These are phyloP conservation scores for Drosophila barbarae DNA, from an alignment of 2,888 invertebrate genomes.

Conservation along the genomic window DNA sequence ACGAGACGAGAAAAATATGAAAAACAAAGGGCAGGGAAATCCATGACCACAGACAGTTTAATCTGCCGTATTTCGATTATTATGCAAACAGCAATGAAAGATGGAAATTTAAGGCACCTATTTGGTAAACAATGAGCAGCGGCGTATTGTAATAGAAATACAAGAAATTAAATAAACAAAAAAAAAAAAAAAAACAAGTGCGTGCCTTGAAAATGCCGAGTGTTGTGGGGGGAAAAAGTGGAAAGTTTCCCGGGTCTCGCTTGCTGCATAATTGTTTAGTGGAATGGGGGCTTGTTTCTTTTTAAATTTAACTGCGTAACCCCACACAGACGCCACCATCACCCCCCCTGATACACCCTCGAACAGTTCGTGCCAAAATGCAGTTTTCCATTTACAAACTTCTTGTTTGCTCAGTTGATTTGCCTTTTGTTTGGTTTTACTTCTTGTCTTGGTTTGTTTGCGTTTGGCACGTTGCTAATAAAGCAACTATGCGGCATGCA, in stretches of 20 bases:
- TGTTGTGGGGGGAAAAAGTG: constrained; percentile 57
- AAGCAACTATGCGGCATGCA: constrained; percentile 31
- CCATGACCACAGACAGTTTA: constrained; percentile 51
- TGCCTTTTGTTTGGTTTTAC: constrained; percentile 30
- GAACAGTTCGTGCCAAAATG: constrained; percentile 60
- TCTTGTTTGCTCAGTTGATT: constrained; percentile 43
- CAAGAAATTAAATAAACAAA: constrained; percentile 20
- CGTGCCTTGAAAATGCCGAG: constrained; percentile 59
- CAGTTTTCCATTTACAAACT: constrained; percentile 50
- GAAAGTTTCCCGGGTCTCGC: constrained; percentile 41
- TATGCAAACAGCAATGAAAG: constrained; percentile 55
- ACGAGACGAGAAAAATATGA: constrained; percentile 18
- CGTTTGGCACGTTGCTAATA: constrained; percentile 40
- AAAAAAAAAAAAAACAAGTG: constrained; percentile 47
- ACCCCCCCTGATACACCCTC: background rate
- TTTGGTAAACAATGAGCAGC: constrained; percentile 49
- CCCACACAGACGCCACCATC: background rate
- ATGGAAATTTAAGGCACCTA: constrained; percentile 39
- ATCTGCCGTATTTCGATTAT: constrained; percentile 40
- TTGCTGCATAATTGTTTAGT: constrained; percentile 62
- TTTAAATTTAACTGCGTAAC: constrained; percentile 56
- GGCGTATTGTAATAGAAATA: constrained; percentile 4
- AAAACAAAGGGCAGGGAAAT: constrained; percentile 28
- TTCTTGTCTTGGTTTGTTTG: constrained; percentile 31
- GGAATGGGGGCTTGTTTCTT: constrained; percentile 27